phyloP scores from a whole-genome alignment of 2,888 invertebrate genomes.

The Minunthozetes semirufus region DNA sequence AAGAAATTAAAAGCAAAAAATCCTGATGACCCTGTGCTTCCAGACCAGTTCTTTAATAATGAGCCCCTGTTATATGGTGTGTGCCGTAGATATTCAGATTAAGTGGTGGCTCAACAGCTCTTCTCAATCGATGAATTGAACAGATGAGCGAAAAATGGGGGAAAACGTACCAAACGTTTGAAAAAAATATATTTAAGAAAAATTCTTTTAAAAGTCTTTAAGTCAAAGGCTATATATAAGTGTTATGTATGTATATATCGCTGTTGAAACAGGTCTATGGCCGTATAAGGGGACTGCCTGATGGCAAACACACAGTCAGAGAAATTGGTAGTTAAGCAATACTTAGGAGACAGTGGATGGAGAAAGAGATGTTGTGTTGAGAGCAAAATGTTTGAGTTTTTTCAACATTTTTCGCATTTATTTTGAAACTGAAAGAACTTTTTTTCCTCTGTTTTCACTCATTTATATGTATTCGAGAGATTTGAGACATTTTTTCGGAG shows the following conservation, averaged over 20 bases:
- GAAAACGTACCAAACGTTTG: neutral
- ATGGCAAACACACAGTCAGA: neutral
- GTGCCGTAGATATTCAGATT: neutral
- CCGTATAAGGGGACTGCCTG: slow-evolving; percentile 10
- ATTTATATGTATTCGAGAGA: neutral
- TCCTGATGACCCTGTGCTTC: slow-evolving; percentile 21
- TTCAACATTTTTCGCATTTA: neutral
- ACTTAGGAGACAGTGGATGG: neutral
- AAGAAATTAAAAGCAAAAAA: neutral
- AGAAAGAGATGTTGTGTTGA: neutral
- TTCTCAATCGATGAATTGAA: neutral
- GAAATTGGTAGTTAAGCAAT: neutral
- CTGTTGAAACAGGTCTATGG: slow-evolving; percentile 23
- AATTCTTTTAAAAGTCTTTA: neutral
- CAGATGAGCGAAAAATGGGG: neutral
- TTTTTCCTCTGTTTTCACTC: neutral
- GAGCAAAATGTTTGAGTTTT: neutral
- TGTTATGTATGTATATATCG: slow-evolving; percentile 2
- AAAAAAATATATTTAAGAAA: neutral
- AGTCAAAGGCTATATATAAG: slow-evolving; percentile 20
- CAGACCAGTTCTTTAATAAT: slow-evolving; percentile 3
- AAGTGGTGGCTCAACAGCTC: slow-evolving; percentile 14
- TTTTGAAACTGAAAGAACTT: neutral
- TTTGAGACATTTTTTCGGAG: neutral
- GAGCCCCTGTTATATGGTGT: neutral